Percentiles rank a stretch among this genome's conserved stretches.
Conservation (phyloP, 2,888 invertebrate species). For the Eristalis intricaria region DNA sequence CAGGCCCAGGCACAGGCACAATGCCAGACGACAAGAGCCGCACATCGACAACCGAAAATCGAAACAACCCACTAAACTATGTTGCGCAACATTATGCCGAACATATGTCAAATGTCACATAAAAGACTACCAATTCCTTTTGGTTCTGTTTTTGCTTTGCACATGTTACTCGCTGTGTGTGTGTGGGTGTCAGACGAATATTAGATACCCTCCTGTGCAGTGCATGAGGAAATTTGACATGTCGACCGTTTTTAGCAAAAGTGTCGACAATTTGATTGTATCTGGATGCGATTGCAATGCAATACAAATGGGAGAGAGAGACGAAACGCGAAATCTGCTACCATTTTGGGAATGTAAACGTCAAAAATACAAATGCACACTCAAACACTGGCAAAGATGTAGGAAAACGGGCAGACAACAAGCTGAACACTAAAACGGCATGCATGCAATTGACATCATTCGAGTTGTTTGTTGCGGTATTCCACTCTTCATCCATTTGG, state of each 20-base stretch:
- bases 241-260: conserved; percentile 63
- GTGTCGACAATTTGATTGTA: conserved; percentile 65
- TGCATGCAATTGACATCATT: conserved; percentile 57
- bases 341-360: conserved; percentile 65
- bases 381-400: not conserved
- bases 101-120: conserved; percentile 70
- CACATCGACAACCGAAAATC: conserved; percentile 41
- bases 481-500: conserved; percentile 21
- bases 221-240: conserved; percentile 52
- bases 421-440: not conserved
- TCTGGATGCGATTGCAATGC: conserved; percentile 43
- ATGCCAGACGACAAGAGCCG: conserved; percentile 40
- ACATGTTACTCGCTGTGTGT: not conserved
- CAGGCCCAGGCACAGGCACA: not conserved
- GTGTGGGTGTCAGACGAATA: conserved; percentile 55
- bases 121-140: conserved; percentile 55
- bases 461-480: conserved; percentile 12
- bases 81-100: conserved; percentile 61
- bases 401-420: not conserved
- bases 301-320: conserved; percentile 23
- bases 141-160: not conserved
- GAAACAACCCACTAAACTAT: conserved; percentile 50
- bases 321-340: conserved; percentile 19
- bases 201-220: not conserved
- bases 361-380: conserved; percentile 36